Evolutionary conservation across 2,113 vertebrate species (phyloP).

Genomic region (Actenoides lindsayi): DNA sequence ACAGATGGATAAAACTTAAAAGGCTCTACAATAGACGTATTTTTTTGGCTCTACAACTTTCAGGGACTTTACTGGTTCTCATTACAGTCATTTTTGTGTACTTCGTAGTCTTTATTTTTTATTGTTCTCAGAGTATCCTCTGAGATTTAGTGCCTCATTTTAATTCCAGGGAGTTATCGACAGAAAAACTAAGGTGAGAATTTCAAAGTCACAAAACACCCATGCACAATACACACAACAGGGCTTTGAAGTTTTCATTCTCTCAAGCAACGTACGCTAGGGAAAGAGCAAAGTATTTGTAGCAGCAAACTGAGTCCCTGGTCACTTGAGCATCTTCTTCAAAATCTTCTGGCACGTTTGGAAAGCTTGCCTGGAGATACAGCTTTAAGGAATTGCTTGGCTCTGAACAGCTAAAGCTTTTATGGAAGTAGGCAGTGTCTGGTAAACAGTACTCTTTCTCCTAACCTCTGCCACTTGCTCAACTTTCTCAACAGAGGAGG

Average conservation of each 20-base stretch:
- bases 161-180: not conserved
- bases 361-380: not conserved
- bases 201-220: not conserved
- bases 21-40: not conserved
- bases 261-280: not conserved
- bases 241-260: not conserved
- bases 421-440: not conserved
- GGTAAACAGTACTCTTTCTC: not conserved
- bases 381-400: not conserved
- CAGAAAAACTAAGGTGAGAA: not conserved
- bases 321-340: not conserved
- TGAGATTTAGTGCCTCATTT: not conserved
- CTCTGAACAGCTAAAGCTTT: not conserved
- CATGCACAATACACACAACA: accelerated
- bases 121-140: not conserved
- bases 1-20: constrained; percentile 37
- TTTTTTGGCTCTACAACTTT: not conserved
- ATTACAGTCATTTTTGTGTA: not conserved
- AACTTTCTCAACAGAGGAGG: not conserved
- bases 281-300: not conserved
- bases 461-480: constrained; percentile 9
- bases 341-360: not conserved
- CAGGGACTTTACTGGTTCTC: not conserved
- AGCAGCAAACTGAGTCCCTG: not conserved
- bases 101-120: not conserved